Evolutionary conservation across 2,888 invertebrate species (phyloP).

Genomic region (Phlogophora meticulosa): DNA sequence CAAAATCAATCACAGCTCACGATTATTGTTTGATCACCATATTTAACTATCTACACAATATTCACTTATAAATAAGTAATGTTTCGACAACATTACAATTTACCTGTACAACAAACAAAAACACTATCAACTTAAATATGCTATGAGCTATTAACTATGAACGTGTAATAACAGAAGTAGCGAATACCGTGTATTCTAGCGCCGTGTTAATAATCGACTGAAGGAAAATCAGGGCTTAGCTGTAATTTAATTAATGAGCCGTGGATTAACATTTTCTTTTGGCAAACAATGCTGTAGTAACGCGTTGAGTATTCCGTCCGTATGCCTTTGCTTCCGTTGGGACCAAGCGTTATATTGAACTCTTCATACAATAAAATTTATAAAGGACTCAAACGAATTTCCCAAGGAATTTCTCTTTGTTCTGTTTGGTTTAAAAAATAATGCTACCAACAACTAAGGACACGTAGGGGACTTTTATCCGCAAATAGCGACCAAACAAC

Average conservation of each 20-base stretch:
- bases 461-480: neutral
- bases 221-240: conserved; percentile 86
- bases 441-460: neutral
- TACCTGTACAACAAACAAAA: conserved; percentile 46
- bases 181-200: conserved; percentile 76
- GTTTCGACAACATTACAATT: conserved; percentile 58
- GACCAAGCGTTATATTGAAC: conserved; percentile 74
- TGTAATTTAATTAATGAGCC: conserved; percentile 84
- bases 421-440: conserved; percentile 7
- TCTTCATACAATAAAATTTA: conserved; percentile 50
- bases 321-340: conserved; percentile 81
- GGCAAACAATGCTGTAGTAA: conserved; percentile 83
- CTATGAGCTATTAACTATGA: conserved; percentile 21
- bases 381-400: conserved; percentile 23
- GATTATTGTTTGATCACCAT: conserved; percentile 48
- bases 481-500: conserved; percentile 9
- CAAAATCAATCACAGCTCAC: conserved; percentile 52
- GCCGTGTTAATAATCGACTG: conserved; percentile 83
- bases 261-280: conserved; percentile 89
- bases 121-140: conserved; percentile 27
- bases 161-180: conserved; percentile 42
- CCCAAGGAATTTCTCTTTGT: conserved; percentile 21
- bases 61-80: conserved; percentile 50
- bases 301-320: conserved; percentile 82
- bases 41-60: conserved; percentile 31